phyloP scores from a whole-genome alignment of 2,113 vertebrate species.

The Zingel zingel region DNA sequence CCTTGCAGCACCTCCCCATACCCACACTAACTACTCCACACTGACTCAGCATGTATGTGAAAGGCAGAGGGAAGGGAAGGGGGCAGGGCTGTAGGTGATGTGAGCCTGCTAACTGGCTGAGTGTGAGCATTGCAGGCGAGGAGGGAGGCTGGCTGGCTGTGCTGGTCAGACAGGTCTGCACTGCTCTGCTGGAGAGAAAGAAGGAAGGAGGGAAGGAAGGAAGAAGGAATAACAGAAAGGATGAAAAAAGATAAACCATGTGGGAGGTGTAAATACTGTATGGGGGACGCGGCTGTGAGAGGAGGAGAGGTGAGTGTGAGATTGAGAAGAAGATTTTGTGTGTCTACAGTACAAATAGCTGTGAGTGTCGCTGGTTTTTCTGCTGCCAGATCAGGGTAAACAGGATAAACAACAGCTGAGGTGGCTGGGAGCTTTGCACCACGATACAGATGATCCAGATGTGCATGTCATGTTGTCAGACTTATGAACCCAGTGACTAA shows the following conservation, averaged over 20 bases:
- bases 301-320: conserved; percentile 70
- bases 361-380: conserved; percentile 28
- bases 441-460: conserved; percentile 37
- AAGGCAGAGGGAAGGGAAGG: conserved; percentile 49
- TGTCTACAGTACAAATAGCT: conserved; percentile 31
- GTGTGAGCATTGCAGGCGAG: conserved; percentile 16
- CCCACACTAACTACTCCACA: conserved; percentile 47
- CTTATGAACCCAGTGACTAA: not conserved
- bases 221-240: conserved; percentile 32
- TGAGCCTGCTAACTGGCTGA: conserved; percentile 59
- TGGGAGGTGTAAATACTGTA: conserved; percentile 74
- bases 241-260: conserved; percentile 50
- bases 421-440: conserved; percentile 24
- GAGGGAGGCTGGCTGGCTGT: conserved; percentile 11
- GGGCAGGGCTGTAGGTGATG: conserved; percentile 34
- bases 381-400: conserved; percentile 35
- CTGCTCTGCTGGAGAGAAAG: conserved; percentile 37
- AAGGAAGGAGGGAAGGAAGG: conserved; percentile 15
- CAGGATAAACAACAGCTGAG: conserved; percentile 21
- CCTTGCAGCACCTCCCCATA: conserved; percentile 37
- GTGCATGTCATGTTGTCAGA: conserved; percentile 9
- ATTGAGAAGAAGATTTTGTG: conserved; percentile 33
- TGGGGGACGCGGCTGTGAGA: conserved; percentile 58
- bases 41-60: conserved; percentile 78
- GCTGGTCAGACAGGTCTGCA: conserved; percentile 64